Evolutionary conservation across 1,140 invertebrate species (phyloP), one percentile per base, ranked within the genome.

Genomic region (Argopecten irradians): DNA sequence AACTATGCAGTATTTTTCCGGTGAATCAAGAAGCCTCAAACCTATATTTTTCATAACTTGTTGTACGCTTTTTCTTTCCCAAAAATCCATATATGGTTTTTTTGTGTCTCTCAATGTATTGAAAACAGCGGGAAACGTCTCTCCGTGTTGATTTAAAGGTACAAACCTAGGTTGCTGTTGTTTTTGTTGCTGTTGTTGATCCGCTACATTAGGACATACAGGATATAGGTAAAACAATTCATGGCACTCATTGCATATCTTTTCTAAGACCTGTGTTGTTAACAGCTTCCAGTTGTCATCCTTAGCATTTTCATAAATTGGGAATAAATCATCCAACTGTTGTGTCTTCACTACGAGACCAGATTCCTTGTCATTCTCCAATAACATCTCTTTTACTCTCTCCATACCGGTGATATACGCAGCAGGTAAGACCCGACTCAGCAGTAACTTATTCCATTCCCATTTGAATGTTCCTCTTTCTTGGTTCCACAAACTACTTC

Each of bases 361-460:
- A 33, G n/a, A n/a, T n/a, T n/a, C n/a, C n/a, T n/a, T n/a, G n/a
- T 39, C 19, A 13, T 83, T 39, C 43, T 82, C 22, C 16, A 86
- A 82, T 9, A 90, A 33, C 11, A 22, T 41, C 13, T n/a, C 22
- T 41, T 90, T 90, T 19, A 91, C 39, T 7, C 14, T 41, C 22
- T 91, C 36, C 0, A 94, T 28, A 13, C 90, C 83, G n/a, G 46
- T 88, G 0, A 91, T 83, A 88, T 94, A 94, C 0, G 92, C 91
- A 83, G 91, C 91, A 32, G 92, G 89, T 43, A 94, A 92, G 0
- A 93, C 90, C 28, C 93, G 83, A 32, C 88, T n/a, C 0, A 93
- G 39, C 19, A 94, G 84, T n/a, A 84, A 14, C 19, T 88, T 83
- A 88, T 95, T 95, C 94, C 94, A 95, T n/a, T 91, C 84, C 82